Percentiles rank a stretch among this genome's conserved stretches.
Conservation (phyloP, 2,888 invertebrate species). For the Mesorhabditis belari region DNA sequence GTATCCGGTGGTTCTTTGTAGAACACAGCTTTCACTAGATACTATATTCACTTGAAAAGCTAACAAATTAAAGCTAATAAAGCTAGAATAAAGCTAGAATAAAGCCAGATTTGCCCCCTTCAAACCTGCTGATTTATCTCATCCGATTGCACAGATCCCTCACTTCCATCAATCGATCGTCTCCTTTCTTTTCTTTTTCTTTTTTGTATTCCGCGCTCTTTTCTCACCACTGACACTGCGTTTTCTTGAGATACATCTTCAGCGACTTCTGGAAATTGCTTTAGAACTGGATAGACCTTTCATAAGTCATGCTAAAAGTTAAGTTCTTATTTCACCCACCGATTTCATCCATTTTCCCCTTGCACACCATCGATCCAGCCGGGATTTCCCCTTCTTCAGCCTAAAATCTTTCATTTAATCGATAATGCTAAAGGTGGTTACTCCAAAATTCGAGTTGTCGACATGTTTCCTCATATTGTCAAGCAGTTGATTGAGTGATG, state of each 20-base stretch:
- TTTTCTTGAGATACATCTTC: background rate
- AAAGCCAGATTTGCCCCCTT: background rate
- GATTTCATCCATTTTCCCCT: too few relatives aligned
- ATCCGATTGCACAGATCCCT: background rate
- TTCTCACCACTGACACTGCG: background rate
- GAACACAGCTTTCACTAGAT: too few relatives aligned
- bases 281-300: background rate
- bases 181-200: background rate
- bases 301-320: too few relatives aligned
- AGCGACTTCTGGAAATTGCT: background rate
- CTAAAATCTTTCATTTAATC: background rate
- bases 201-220: background rate
- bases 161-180: background rate
- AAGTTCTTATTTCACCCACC: too few relatives aligned
- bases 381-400: background rate
- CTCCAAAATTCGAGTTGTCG: background rate
- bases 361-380: background rate
- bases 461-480: background rate
- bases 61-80: too few relatives aligned
- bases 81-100: too few relatives aligned
- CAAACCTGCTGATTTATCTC: background rate
- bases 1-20: too few relatives aligned
- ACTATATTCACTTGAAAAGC: too few relatives aligned
- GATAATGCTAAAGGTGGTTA: background rate
- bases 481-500: background rate